These are phyloP conservation scores for Meteorus cinctellus DNA, from an alignment of 2,888 invertebrate genomes.

Conservation along the genomic window DNA sequence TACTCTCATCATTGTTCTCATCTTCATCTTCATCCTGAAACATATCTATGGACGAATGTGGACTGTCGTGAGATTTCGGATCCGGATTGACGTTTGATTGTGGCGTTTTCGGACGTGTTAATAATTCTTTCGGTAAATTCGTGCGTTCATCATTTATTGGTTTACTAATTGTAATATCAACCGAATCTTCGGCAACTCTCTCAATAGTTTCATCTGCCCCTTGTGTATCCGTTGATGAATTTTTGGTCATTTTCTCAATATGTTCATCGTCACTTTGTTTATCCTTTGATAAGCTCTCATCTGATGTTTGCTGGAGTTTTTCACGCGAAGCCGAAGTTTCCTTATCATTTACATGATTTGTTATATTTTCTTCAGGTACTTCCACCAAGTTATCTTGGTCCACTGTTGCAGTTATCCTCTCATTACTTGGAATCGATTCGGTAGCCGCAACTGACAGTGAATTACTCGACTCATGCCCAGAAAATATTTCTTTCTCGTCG, in stretches of 20 bases:
- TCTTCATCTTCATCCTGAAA: background rate
- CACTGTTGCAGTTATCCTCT: background rate
- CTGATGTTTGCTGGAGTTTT: background rate
- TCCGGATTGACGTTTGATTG: background rate
- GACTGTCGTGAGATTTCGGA: background rate
- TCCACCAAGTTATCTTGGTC: background rate
- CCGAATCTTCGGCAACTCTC: too few relatives aligned
- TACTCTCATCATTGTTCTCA: background rate
- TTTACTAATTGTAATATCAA: background rate
- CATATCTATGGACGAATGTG: background rate
- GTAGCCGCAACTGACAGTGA: background rate
- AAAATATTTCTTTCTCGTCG: slow-evolving; percentile 1
- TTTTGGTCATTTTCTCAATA: too few relatives aligned
- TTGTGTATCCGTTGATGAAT: too few relatives aligned
- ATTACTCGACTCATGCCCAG: background rate
- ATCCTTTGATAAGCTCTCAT: background rate
- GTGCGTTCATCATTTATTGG: background rate
- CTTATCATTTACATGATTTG: background rate
- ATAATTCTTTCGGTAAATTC: background rate
- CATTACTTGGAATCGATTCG: background rate
- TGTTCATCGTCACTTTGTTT: background rate
- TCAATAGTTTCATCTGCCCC: too few relatives aligned
- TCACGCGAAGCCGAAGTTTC: background rate
- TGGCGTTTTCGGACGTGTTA: background rate
- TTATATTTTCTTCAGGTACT: background rate